These are phyloP conservation scores for Pristionchus mayeri DNA, from an alignment of 2,888 invertebrate species.

Conservation along the genomic window DNA sequence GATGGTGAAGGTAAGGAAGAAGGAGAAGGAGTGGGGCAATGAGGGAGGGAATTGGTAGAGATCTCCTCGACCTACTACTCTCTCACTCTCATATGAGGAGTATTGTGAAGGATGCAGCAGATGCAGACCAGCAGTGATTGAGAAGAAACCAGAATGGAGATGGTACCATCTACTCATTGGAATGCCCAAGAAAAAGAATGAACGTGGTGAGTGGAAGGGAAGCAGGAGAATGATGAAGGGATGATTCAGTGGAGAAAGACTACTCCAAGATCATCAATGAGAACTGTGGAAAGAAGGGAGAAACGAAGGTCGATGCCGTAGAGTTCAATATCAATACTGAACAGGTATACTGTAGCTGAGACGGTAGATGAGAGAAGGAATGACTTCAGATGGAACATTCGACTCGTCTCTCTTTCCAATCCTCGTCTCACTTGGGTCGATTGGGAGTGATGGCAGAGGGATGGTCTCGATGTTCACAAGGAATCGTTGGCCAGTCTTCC, in stretches of 20 bases:
- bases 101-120: constrained; percentile 69
- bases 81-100: constrained; percentile 62
- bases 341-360: constrained; percentile 35
- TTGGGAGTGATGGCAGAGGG: constrained; percentile 49
- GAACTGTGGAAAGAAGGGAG: constrained; percentile 56
- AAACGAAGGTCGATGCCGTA: not conserved
- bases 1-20: constrained; percentile 67
- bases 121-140: constrained; percentile 60
- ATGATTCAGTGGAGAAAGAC: constrained; percentile 50
- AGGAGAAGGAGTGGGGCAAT: not conserved
- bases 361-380: not conserved
- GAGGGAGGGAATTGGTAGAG: not conserved
- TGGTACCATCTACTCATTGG: constrained; percentile 68
- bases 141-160: constrained; percentile 58
- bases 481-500: constrained; percentile 6
- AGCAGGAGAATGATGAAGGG: not conserved
- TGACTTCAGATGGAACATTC: constrained; percentile 36
- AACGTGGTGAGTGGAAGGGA: constrained; percentile 47
- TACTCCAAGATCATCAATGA: constrained; percentile 63
- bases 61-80: constrained; percentile 30
- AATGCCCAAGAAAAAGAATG: constrained; percentile 56
- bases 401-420: not conserved
- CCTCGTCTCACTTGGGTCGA: constrained; percentile 32
- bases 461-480: constrained; percentile 44
- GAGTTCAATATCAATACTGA: constrained; percentile 46